These are phyloP conservation scores for Aphaenogaster rudis DNA, from an alignment of 1,140 invertebrate genomes.

Conservation along the genomic window DNA sequence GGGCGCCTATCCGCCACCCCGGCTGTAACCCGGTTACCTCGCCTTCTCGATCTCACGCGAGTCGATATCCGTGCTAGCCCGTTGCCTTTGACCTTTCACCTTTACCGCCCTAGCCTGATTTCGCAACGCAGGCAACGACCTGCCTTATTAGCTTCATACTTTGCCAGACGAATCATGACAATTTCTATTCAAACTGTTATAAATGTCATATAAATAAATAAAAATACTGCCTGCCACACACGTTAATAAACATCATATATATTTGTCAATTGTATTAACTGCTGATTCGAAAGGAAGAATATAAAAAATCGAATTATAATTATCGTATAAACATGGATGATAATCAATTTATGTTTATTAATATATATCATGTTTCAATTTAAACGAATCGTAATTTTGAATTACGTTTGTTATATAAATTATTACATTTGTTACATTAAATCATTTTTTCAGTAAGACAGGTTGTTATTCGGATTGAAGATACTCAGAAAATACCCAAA, in stretches of 20 bases:
- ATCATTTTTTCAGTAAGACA: too few relatives aligned
- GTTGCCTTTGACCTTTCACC: slow-evolving; percentile 77
- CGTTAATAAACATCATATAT: background rate
- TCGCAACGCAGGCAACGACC: slow-evolving; percentile 60
- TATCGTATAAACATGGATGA: too few relatives aligned
- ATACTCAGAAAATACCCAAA: too few relatives aligned
- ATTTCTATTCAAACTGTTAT: background rate
- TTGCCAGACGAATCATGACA: background rate
- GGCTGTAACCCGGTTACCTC: slow-evolving; percentile 72
- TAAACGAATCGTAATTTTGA: too few relatives aligned
- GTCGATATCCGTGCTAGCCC: slow-evolving; percentile 73
- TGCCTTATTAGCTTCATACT: slow-evolving; percentile 60
- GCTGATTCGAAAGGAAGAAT: too few relatives aligned
- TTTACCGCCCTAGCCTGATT: slow-evolving; percentile 73
- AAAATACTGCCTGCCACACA: background rate
- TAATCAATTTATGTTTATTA: too few relatives aligned
- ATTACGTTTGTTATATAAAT: too few relatives aligned
- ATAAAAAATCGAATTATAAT: too few relatives aligned
- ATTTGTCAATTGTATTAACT: too few relatives aligned
- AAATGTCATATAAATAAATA: background rate
- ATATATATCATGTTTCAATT: too few relatives aligned
- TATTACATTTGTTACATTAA: too few relatives aligned
- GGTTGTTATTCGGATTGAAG: too few relatives aligned
- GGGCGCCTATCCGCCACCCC: slow-evolving; percentile 65
- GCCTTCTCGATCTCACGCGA: slow-evolving; percentile 67